These are phyloP conservation scores for Colaptes auratus DNA, from an alignment of 2,113 vertebrate genomes.

Conservation along the genomic window DNA sequence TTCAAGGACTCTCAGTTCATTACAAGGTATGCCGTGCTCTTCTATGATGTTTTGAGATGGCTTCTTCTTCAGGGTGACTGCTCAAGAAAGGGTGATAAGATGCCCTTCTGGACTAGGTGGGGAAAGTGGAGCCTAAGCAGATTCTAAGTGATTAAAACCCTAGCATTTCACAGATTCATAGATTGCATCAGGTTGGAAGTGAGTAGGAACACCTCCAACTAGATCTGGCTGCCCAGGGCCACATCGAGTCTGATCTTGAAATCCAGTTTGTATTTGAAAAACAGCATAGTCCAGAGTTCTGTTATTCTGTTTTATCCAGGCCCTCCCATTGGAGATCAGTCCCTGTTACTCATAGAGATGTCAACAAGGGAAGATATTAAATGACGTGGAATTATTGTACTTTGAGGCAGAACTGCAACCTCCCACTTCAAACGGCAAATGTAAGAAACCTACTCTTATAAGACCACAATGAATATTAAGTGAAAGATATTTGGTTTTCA, in stretches of 20 bases:
- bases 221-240: too few species aligned
- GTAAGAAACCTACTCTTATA: background rate
- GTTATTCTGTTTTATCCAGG: background rate
- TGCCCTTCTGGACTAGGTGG: background rate
- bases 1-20: background rate
- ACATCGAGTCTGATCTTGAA: too few species aligned
- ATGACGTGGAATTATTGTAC: background rate
- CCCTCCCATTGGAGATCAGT: background rate
- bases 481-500: background rate
- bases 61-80: background rate
- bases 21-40: background rate
- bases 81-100: background rate
- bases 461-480: background rate
- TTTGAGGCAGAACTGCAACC: background rate
- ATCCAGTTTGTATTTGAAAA: background rate
- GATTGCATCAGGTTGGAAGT: too few species aligned
- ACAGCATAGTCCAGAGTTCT: background rate
- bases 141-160: background rate
- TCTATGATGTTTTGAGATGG: background rate
- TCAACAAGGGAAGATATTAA: background rate
- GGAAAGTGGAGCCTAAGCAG: background rate
- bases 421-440: background rate
- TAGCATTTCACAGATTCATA: background rate
- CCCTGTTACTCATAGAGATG: background rate
- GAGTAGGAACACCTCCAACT: too few species aligned